These are phyloP conservation scores for Alviniconcha marisindica DNA, from an alignment of 1,140 invertebrate genomes.

Conservation along the genomic window DNA sequence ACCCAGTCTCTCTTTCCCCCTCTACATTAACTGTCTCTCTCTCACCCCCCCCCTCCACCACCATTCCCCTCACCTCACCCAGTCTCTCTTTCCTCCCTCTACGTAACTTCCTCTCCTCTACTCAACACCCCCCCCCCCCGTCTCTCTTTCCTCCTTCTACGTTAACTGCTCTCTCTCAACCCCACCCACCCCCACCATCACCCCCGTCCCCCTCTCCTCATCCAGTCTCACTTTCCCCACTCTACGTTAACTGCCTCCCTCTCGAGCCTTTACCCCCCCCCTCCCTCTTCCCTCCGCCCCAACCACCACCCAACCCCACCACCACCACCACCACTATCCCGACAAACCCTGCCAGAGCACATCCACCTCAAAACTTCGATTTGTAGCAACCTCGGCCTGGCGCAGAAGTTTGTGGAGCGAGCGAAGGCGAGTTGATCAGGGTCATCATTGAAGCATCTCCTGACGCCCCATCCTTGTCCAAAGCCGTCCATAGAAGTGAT, in stretches of 20 bases:
- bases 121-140: too few species aligned
- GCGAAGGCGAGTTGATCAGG: neutral
- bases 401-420: neutral
- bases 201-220: too few species aligned
- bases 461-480: neutral
- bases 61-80: neutral
- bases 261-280: neutral
- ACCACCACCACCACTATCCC: too few species aligned
- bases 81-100: too few species aligned
- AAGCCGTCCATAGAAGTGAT: slow-evolving; percentile 1
- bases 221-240: too few species aligned
- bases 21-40: too few species aligned
- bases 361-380: too few species aligned
- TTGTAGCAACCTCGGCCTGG: neutral
- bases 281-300: neutral
- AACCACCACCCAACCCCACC: neutral
- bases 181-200: neutral
- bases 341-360: too few species aligned
- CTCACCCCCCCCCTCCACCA: neutral
- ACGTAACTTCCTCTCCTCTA: too few species aligned
- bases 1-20: too few species aligned
- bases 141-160: too few species aligned
- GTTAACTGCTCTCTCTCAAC: neutral
- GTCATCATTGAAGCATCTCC: slow-evolving; percentile 21
- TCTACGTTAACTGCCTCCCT: too few species aligned